Evolutionary conservation across 1,140 invertebrate genomes (phyloP).

Genomic region (Gonatopus flavifemur): DNA sequence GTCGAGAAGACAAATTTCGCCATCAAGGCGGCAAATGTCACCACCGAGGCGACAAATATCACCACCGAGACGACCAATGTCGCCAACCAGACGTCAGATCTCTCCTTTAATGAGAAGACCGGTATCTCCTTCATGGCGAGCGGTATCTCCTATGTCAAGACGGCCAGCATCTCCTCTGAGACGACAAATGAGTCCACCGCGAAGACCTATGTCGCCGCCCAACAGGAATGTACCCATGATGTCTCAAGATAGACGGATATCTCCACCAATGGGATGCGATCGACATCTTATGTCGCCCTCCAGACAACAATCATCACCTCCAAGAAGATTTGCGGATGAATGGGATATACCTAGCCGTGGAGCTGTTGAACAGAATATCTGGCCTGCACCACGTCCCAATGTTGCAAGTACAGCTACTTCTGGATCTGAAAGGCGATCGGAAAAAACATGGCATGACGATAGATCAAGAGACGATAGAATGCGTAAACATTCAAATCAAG

Average conservation of each 20-base stretch:
- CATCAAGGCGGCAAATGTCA: constrained; percentile 18
- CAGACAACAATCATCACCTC: constrained; percentile 24
- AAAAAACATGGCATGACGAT: constrained; percentile 26
- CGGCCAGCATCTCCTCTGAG: constrained; percentile 18
- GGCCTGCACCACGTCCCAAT: constrained; percentile 24
- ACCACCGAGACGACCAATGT: constrained; percentile 20
- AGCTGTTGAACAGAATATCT: constrained; percentile 38
- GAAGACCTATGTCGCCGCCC: background rate
- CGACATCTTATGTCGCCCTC: constrained; percentile 10
- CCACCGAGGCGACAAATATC: constrained; percentile 20
- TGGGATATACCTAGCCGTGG: constrained; percentile 54
- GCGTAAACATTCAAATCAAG: constrained; percentile 11
- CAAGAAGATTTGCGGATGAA: constrained; percentile 37
- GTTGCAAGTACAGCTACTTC: no score
- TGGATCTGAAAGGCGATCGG: constrained; percentile 16
- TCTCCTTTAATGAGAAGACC: constrained; percentile 28
- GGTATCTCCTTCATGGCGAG: constrained; percentile 6
- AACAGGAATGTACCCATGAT: no score
- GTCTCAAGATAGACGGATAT: no score
- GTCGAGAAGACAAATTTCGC: constrained; percentile 16
- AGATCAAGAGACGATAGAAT: constrained; percentile 25
- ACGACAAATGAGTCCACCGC: constrained; percentile 13
- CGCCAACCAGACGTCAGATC: constrained; percentile 24
- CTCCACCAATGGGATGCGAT: no score
- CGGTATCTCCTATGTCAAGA: constrained; percentile 9